Percentiles rank a stretch among this genome's conserved stretches.
phyloP scores from a whole-genome alignment of 2,113 vertebrate genomes.

The Mystacornis crossleyi region DNA sequence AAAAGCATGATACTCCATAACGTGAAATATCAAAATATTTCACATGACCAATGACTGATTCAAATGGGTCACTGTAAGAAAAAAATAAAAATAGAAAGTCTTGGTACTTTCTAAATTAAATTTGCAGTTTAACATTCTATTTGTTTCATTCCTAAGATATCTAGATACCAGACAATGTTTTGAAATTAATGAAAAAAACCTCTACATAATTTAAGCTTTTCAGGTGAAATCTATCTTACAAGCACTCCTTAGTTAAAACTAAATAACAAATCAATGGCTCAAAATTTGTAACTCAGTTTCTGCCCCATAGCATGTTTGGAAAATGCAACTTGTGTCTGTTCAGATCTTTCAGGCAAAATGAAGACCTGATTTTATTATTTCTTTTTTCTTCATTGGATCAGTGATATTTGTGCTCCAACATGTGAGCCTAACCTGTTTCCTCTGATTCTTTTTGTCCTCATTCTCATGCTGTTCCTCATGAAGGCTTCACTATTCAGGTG shows the following conservation, averaged over 20 bases:
- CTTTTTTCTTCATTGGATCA: neutral
- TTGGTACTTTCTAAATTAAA: neutral
- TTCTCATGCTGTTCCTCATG: neutral
- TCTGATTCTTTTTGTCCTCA: neutral
- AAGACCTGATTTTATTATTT: neutral
- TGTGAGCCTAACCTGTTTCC: neutral
- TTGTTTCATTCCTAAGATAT: neutral
- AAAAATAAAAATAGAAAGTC: neutral
- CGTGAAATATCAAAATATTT: neutral
- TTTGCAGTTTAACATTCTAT: neutral
- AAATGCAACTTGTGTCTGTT: neutral
- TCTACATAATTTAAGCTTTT: neutral
- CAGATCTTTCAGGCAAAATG: neutral
- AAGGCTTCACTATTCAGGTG: neutral
- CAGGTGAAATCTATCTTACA: neutral
- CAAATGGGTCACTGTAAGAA: neutral
- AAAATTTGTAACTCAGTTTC: neutral
- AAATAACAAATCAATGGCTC: neutral
- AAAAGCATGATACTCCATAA: neutral
- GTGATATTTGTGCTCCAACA: neutral
- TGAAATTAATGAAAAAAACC: neutral
- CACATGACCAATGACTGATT: neutral
- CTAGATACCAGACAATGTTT: neutral
- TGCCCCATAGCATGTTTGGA: neutral
- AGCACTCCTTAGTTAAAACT: neutral